Conservation (phyloP, 2,797 vertebrate species). For the Channallabes apus region DNA sequence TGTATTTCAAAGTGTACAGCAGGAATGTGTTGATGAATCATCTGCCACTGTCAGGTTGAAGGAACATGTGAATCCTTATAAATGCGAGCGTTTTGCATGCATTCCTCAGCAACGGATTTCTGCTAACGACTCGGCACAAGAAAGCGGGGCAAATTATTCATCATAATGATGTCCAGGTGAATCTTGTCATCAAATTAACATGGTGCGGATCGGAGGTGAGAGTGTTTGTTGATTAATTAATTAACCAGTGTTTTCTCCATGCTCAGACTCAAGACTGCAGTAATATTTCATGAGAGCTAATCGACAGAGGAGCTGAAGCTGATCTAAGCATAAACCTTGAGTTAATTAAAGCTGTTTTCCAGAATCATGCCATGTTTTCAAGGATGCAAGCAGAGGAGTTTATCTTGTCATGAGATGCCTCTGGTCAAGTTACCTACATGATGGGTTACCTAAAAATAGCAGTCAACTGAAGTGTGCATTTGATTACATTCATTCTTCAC, state of each 20-base stretch:
- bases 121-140: slow-evolving; percentile 37
- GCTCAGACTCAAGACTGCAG: slow-evolving; percentile 72
- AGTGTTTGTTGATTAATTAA: slow-evolving; percentile 74
- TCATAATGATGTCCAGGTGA: slow-evolving; percentile 68
- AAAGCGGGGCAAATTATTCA: slow-evolving; percentile 53
- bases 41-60: slow-evolving; percentile 47
- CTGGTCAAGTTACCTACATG: slow-evolving; percentile 6
- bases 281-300: slow-evolving; percentile 75
- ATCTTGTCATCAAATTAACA: slow-evolving; percentile 73
- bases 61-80: slow-evolving; percentile 41
- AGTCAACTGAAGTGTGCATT: not conserved
- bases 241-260: slow-evolving; percentile 69
- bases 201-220: slow-evolving; percentile 63
- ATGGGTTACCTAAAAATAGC: not conserved
- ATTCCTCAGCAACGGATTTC: slow-evolving; percentile 45
- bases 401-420: slow-evolving; percentile 8
- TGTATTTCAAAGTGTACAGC: slow-evolving; percentile 41
- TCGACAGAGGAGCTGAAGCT: slow-evolving; percentile 66
- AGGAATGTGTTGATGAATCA: slow-evolving; percentile 50
- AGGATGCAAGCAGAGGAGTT: slow-evolving; percentile 24
- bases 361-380: slow-evolving; percentile 25
- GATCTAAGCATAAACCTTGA: slow-evolving; percentile 71
- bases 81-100: slow-evolving; percentile 43
- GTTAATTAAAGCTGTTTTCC: slow-evolving; percentile 72
- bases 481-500: slow-evolving; percentile 8